Base-by-base conservation (phyloP, 2,113 vertebrate species). In the Promerops cafer region DNA sequence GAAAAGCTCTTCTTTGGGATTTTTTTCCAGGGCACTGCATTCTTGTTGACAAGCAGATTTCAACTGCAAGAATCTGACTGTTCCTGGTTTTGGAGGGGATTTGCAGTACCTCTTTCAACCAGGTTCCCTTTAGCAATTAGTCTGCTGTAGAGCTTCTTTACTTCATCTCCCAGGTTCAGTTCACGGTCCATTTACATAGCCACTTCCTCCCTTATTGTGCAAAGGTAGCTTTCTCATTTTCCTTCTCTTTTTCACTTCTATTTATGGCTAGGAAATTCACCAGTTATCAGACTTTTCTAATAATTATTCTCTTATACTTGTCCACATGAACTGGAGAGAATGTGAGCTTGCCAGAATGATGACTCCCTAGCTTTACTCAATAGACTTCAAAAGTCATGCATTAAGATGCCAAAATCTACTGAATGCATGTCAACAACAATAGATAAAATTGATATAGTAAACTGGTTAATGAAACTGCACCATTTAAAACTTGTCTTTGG, bases 381-480 rank as follows among this genome's bases (percentile, higher is more conserved):
- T 1, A 66, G 31, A 66, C 64, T 83, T 37, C 3, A 0, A 21
- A 77, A 74, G 5, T 30, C 47, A 18, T 35, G 16, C 0, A 0
- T 19, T 66, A 42, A 79, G n/a, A 54, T 54, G 40, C 10, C 57
- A 79, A 82, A 59, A 59, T 33, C 30, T 64, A 59, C 56, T 33
- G 35, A 72, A 65, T 13, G 4, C 5, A 57, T 35, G 26, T 45
- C 47, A 75, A 77, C n/a, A 87, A 5, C n/a, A 71, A n/a, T 1
- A 49, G 60, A n/a, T 14, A 54, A 85, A 85, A 66, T 5, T 18
- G 16, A 56, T n/a, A 11, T 9, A 66, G 11, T 33, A 61, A 93
- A 71, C 22, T 21, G 7, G 11, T 49, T 50, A 70, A 59, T n/a
- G 15, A 30, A 64, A 82, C 21, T 57, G 14, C 17, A 50, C 7